Percentiles rank a stretch among this genome's conserved stretches.
Conservation (phyloP, 2,113 vertebrate genomes). For the Microcebus murinus region DNA sequence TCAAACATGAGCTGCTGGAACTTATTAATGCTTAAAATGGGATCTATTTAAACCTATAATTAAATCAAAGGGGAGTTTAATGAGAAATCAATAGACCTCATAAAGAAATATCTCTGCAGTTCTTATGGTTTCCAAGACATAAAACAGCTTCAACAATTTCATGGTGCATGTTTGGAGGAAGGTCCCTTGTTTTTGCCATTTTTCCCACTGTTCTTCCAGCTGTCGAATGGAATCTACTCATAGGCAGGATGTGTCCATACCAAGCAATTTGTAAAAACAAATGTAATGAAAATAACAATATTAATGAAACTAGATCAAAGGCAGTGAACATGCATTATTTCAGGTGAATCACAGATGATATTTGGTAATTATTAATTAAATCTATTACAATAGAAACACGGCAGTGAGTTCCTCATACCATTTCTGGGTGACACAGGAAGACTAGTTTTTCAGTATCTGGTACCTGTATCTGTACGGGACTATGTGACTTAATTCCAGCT, state of each 20-base stretch:
- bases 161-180: neutral
- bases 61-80: slow-evolving; percentile 36
- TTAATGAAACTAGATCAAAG: neutral
- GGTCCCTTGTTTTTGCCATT: neutral
- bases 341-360: neutral
- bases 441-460: neutral
- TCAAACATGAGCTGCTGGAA: neutral
- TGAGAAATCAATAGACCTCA: slow-evolving; percentile 5
- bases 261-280: slow-evolving; percentile 20
- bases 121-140: neutral
- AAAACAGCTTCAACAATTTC: neutral
- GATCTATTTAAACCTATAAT: slow-evolving; percentile 10
- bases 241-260: neutral
- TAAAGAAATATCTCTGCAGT: neutral
- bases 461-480: neutral
- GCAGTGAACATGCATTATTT: neutral
- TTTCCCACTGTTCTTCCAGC: neutral
- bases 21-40: neutral
- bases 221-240: neutral
- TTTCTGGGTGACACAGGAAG: neutral
- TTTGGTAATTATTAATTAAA: neutral
- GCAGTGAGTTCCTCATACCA: neutral
- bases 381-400: neutral
- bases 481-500: neutral
- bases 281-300: slow-evolving; percentile 22